These are phyloP conservation scores for Saiga tatarica DNA, from an alignment of 2,113 vertebrate genomes.

Conservation along the genomic window DNA sequence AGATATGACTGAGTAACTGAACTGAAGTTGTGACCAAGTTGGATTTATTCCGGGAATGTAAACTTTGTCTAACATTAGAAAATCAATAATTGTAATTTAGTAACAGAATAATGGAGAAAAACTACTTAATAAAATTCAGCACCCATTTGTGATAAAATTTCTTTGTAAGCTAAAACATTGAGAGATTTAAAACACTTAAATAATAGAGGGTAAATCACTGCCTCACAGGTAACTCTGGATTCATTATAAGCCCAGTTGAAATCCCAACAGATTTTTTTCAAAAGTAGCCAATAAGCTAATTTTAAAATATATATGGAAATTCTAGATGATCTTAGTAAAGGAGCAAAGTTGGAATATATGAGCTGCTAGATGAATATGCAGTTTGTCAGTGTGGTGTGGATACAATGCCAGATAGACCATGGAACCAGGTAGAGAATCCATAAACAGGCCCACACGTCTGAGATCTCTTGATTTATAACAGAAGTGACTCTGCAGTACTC, in stretches of 20 bases:
- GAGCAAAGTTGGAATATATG: neutral
- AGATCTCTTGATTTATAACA: neutral
- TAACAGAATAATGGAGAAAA: neutral
- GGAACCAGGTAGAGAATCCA: neutral
- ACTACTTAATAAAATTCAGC: neutral
- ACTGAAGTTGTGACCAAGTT: neutral
- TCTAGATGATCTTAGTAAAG: neutral
- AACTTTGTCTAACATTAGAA: constrained; percentile 18
- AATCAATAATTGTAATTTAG: neutral
- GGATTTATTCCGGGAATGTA: neutral
- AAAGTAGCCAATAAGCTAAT: neutral
- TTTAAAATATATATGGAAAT: neutral
- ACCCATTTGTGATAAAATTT: neutral
- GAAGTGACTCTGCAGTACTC: neutral
- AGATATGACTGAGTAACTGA: too few species aligned
- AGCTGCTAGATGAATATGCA: too few species aligned
- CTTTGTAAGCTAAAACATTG: neutral
- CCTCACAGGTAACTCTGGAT: neutral
- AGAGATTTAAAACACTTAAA: neutral
- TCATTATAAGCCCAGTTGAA: neutral
- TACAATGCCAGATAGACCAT: neutral
- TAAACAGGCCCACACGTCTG: neutral
- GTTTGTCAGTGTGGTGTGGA: neutral
- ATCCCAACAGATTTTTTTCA: neutral
- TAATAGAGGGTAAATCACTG: neutral